These are phyloP conservation scores for Acanthopleura granulata DNA, from an alignment of 2,888 invertebrate genomes.

Conservation along the genomic window DNA sequence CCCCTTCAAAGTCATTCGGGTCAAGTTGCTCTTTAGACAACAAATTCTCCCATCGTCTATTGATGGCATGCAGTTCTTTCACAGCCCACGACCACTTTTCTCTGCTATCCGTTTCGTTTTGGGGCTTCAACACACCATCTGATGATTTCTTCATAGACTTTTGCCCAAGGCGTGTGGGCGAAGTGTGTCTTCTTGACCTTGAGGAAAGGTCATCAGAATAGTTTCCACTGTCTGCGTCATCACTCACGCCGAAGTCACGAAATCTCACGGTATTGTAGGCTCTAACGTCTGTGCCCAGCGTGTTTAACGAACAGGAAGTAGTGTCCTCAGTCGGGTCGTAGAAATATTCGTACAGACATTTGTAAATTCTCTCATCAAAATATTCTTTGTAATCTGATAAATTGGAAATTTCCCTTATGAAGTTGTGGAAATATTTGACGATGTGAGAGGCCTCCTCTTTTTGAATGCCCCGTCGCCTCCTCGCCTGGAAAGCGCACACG, in stretches of 20 bases:
- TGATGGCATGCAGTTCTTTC: slow-evolving; percentile 44
- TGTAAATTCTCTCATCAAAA: slow-evolving; percentile 58
- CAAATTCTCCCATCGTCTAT: slow-evolving; percentile 53
- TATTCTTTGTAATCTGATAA: slow-evolving; percentile 52
- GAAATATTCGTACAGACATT: slow-evolving; percentile 49
- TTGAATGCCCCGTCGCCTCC: slow-evolving; percentile 16
- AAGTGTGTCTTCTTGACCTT: neutral
- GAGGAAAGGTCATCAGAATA: slow-evolving; percentile 2
- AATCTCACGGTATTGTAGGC: neutral
- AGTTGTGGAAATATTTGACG: slow-evolving; percentile 47
- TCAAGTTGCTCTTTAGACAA: slow-evolving; percentile 47
- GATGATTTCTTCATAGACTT: neutral
- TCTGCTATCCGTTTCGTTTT: slow-evolving; percentile 17
- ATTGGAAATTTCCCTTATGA: slow-evolving; percentile 52
- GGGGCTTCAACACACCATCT: neutral
- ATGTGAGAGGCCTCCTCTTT: slow-evolving; percentile 39
- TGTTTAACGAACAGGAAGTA: neutral
- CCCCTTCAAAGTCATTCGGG: slow-evolving; percentile 52
- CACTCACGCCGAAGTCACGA: slow-evolving; percentile 36
- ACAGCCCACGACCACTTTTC: slow-evolving; percentile 42
- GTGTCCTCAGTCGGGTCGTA: slow-evolving; percentile 42
- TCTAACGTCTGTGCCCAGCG: slow-evolving; percentile 11
- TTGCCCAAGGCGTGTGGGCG: neutral
- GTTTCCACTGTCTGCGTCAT: slow-evolving; percentile 8
- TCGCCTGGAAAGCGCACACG: neutral